Percentiles rank a stretch among this genome's conserved stretches.
Evolutionary conservation across 2,888 invertebrate genomes (phyloP).

Genomic region (Xestoiulus laeticollis): DNA sequence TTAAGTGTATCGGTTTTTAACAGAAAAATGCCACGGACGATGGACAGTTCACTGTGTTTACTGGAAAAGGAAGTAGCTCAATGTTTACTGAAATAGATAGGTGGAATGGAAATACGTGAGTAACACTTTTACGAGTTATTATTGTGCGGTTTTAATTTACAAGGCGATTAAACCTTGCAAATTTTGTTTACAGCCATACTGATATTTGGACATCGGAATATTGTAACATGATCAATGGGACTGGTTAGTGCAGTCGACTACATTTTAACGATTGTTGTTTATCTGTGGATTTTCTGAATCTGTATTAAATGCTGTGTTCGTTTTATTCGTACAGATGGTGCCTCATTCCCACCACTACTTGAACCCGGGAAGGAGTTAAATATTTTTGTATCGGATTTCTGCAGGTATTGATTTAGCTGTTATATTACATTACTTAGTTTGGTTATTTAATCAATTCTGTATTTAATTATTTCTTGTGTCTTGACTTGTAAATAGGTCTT

Average conservation of each 20-base stretch:
- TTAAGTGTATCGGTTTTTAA: neutral
- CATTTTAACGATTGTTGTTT: neutral
- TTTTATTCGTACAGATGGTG: constrained; percentile 46
- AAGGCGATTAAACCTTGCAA: neutral
- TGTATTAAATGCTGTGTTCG: neutral
- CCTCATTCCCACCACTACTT: constrained; percentile 45
- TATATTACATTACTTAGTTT: neutral
- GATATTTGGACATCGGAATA: constrained; percentile 32
- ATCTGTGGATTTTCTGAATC: neutral
- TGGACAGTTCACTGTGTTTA: constrained; percentile 34
- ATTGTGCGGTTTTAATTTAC: neutral
- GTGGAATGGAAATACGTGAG: constrained; percentile 43
- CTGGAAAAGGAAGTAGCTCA: constrained; percentile 23
- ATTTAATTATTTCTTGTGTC: neutral
- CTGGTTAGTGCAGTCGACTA: neutral
- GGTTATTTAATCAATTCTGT: neutral
- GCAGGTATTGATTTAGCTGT: constrained; percentile 28
- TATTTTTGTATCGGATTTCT: constrained; percentile 43
- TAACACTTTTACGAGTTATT: neutral
- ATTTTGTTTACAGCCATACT: neutral
- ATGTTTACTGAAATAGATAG: constrained; percentile 23
- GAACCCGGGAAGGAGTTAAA: neutral
- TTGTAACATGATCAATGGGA: constrained; percentile 51
- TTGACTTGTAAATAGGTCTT: constrained; percentile 4
- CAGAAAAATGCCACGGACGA: constrained; percentile 44